A percentile compares a stretch with the other conserved stretches of the same genome.
phyloP scores from a whole-genome alignment of 2,797 vertebrate genomes.

The Characodon lateralis region DNA sequence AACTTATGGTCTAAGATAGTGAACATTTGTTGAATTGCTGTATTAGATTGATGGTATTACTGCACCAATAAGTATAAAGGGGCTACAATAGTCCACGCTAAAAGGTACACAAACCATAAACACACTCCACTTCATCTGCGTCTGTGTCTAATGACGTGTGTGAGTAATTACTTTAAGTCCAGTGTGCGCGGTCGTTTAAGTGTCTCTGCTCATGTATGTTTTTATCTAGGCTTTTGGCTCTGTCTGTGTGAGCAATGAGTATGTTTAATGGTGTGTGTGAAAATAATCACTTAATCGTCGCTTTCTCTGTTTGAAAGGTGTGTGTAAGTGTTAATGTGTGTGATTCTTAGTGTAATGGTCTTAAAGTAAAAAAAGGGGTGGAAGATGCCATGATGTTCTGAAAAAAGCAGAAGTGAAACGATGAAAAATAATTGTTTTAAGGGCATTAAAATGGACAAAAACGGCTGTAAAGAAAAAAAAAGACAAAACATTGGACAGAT shows the following conservation, averaged over 20 bases:
- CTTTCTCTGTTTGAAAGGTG: constrained; percentile 68
- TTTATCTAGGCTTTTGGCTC: constrained; percentile 71
- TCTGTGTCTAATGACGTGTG: constrained; percentile 77
- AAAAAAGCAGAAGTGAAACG: constrained; percentile 38
- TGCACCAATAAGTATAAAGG: constrained; percentile 35
- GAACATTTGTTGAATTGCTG: constrained; percentile 30
- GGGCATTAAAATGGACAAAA: constrained; percentile 11
- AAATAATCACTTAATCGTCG: constrained; percentile 78
- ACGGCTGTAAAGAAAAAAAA: constrained; percentile 7
- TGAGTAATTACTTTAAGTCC: constrained; percentile 76
- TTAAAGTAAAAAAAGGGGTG: constrained; percentile 15
- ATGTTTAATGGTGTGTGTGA: constrained; percentile 80
- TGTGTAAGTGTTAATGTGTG: constrained; percentile 39
- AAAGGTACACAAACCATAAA: constrained; percentile 71
- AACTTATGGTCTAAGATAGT: constrained; percentile 7
- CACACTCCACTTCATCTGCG: constrained; percentile 73
- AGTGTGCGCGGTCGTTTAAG: constrained; percentile 65
- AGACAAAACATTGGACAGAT: constrained; percentile 30
- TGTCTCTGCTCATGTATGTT: constrained; percentile 75
- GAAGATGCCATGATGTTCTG: constrained; percentile 4
- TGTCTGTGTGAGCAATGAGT: constrained; percentile 70
- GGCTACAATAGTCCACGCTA: constrained; percentile 36
- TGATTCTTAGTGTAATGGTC: constrained; percentile 32
- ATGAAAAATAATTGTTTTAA: constrained; percentile 44
- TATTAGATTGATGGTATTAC: constrained; percentile 38